phyloP scores from a whole-genome alignment of 2,888 invertebrate species.

The Eudasyphora cyanicolor region DNA sequence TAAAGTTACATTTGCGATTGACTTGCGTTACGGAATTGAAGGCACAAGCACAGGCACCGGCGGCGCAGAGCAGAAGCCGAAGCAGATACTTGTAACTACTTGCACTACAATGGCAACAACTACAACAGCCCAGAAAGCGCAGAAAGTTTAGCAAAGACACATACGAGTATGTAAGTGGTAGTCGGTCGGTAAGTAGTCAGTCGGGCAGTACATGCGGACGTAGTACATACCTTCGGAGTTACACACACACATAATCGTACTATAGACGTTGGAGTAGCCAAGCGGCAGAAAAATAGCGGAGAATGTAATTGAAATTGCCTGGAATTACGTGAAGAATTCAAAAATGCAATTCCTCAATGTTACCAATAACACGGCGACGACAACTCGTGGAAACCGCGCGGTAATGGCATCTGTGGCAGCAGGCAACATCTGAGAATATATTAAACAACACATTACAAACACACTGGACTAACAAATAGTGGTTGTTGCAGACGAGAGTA shows the following conservation, averaged over 20 bases:
- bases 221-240: neutral
- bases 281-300: constrained; percentile 70
- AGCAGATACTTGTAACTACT: neutral
- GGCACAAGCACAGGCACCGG: too few relatives aligned
- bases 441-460: constrained; percentile 50
- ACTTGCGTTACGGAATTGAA: constrained; percentile 26
- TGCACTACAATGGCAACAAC: constrained; percentile 28
- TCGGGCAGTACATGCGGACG: neutral
- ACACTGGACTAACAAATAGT: neutral
- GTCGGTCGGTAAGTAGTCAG: constrained; percentile 51
- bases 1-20: neutral
- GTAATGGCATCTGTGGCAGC: neutral
- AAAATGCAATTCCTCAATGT: constrained; percentile 63
- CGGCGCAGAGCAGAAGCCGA: too few relatives aligned
- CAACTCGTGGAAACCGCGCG: neutral
- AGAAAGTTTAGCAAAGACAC: constrained; percentile 59
- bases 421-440: constrained; percentile 42
- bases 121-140: constrained; percentile 56
- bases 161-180: too few relatives aligned
- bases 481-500: constrained; percentile 25
- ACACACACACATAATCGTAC: neutral
- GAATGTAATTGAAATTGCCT: constrained; percentile 78
- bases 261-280: neutral
- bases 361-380: constrained; percentile 13
- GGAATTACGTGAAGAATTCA: constrained; percentile 77